Percentiles rank a stretch among this genome's conserved stretches.
Evolutionary conservation across 2,113 vertebrate genomes (phyloP).

Genomic region (Echinops telfairi): DNA sequence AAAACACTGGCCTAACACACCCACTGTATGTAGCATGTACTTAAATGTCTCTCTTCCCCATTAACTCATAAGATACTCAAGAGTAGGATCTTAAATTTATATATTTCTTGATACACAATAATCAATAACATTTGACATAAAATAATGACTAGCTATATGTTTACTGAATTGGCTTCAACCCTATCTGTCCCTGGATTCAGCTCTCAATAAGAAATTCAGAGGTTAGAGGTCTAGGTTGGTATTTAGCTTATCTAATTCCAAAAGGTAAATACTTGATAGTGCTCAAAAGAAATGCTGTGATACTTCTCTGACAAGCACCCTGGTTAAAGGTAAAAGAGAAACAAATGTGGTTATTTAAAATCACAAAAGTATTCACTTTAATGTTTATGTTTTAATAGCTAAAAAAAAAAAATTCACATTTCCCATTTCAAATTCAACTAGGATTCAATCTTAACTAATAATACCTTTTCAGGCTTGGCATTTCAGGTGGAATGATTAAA

Average conservation of each 20-base stretch:
- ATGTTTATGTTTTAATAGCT: constrained; percentile 72
- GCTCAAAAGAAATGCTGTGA: constrained; percentile 41
- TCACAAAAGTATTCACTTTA: constrained; percentile 45
- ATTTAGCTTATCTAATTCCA: constrained; percentile 55
- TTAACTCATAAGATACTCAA: too few species aligned
- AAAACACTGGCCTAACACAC: too few species aligned
- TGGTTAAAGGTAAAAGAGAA: constrained; percentile 56
- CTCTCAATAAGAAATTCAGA: not conserved
- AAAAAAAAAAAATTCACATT: constrained; percentile 75
- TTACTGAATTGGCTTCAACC: too few species aligned
- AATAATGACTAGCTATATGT: too few species aligned
- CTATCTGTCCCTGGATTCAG: not conserved
- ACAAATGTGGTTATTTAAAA: constrained; percentile 71
- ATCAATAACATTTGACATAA: too few species aligned
- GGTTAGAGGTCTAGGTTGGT: constrained; percentile 8
- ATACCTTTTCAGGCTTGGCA: constrained; percentile 85
- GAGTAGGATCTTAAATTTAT: too few species aligned
- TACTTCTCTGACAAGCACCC: constrained; percentile 42
- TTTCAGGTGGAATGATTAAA: constrained; percentile 89
- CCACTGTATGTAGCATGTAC: too few species aligned
- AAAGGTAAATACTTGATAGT: constrained; percentile 11
- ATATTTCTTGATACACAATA: too few species aligned
- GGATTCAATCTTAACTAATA: constrained; percentile 85
- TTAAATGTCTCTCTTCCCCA: too few species aligned
- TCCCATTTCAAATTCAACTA: constrained; percentile 80